A percentile compares a stretch with the other conserved stretches of the same genome.
Evolutionary conservation across 2,888 invertebrate species (phyloP).

Genomic region (Aleiodes testaceus): DNA sequence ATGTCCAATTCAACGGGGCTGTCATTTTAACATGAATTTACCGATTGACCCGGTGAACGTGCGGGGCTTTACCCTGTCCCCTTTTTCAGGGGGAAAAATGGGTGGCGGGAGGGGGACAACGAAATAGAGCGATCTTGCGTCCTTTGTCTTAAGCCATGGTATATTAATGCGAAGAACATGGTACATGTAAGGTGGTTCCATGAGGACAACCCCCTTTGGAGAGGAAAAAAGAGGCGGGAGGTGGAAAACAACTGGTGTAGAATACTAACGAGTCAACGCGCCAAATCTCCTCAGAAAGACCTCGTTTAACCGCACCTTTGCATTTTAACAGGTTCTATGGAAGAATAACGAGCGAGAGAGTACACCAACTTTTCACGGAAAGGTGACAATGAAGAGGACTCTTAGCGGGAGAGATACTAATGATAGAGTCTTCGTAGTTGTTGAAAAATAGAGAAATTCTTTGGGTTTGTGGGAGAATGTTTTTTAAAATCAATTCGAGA

Average conservation of each 20-base stretch:
- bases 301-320: conserved; percentile 70
- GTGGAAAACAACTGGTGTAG: conserved; percentile 52
- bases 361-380: conserved; percentile 16
- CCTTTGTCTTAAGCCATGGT: conserved; percentile 71
- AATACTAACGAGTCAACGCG: conserved; percentile 69
- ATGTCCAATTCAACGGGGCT: conserved; percentile 70
- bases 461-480: no score
- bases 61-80: conserved; percentile 47
- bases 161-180: conserved; percentile 73
- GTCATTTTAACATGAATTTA: conserved; percentile 72
- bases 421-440: no score
- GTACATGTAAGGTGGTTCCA: conserved; percentile 64
- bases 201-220: conserved; percentile 28
- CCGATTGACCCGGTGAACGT: conserved; percentile 57
- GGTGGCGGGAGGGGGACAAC: conserved; percentile 42
- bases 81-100: conserved; percentile 22
- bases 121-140: conserved; percentile 55
- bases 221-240: conserved; percentile 32
- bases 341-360: conserved; percentile 46
- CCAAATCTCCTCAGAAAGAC: conserved; percentile 66
- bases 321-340: conserved; percentile 69
- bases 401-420: not conserved
- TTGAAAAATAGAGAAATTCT: no score
- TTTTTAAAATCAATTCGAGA: not conserved
- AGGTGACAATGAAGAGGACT: conserved; percentile 8